Evolutionary conservation across 2,888 invertebrate species (phyloP).

Genomic region (Polymixis lichenea): DNA sequence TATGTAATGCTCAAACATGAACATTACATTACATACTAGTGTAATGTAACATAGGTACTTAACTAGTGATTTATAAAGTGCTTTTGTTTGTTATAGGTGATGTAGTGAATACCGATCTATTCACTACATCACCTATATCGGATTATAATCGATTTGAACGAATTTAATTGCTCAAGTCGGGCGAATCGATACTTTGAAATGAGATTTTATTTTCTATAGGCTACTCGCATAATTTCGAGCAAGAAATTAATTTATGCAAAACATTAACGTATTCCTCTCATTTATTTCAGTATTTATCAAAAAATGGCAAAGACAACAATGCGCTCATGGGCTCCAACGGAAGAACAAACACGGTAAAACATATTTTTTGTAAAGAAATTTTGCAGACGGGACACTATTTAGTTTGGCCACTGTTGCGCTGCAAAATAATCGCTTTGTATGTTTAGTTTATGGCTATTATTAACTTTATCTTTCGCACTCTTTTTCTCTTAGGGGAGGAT

Average conservation of each 20-base stretch:
- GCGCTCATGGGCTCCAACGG: neutral
- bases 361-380: neutral
- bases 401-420: conserved; percentile 34
- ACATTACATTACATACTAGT: neutral
- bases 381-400: conserved; percentile 18
- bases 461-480: conserved; percentile 45
- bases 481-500: conserved; percentile 55
- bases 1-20: conserved; percentile 5
- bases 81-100: neutral
- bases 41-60: neutral
- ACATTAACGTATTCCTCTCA: neutral
- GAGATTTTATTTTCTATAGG: too few species aligned
- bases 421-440: conserved; percentile 41
- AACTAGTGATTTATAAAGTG: neutral
- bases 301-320: conserved; percentile 25
- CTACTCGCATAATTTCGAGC: too few species aligned
- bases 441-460: conserved; percentile 10
- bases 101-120: neutral
- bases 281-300: conserved; percentile 47
- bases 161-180: too few species aligned
- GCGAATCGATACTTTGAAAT: too few species aligned
- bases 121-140: too few species aligned
- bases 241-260: neutral
- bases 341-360: conserved; percentile 44
- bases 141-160: too few species aligned